These are phyloP conservation scores for Thinocorus orbignyianus DNA, from an alignment of 2,113 vertebrate genomes.

Conservation along the genomic window DNA sequence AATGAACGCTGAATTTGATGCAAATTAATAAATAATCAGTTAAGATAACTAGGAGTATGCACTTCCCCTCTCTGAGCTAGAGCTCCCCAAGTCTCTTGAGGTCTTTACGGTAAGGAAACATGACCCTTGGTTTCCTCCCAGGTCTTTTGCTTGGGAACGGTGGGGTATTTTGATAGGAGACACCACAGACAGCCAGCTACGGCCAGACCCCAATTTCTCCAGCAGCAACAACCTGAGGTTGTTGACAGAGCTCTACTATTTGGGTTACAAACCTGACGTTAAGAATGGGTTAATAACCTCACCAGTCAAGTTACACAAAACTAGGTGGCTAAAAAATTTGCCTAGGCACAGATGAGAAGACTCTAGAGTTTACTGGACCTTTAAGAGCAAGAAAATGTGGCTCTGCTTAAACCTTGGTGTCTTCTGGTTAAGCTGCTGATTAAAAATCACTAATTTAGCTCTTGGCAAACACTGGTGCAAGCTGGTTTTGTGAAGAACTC, in stretches of 20 bases:
- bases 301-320: not conserved
- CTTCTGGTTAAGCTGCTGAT: not conserved
- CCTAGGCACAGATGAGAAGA: not conserved
- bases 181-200: rapidly evolving
- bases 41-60: not conserved
- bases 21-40: not conserved
- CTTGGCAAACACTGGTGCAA: not conserved
- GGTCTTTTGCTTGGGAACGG: not conserved
- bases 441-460: not conserved
- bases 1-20: not conserved
- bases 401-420: not conserved
- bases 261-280: not conserved
- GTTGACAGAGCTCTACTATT: not conserved
- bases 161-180: rapidly evolving
- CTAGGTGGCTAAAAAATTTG: not conserved
- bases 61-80: not conserved
- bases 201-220: not conserved
- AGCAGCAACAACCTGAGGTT: not conserved
- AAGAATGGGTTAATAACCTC: not conserved
- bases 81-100: not conserved
- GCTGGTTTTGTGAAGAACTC: not conserved
- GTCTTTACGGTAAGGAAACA: not conserved
- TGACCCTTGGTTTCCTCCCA: not conserved
- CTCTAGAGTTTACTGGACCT: not conserved
- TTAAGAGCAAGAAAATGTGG: not conserved